Conservation (phyloP, 1,140 invertebrate genomes). For the Diabrotica undecimpunctata region DNA sequence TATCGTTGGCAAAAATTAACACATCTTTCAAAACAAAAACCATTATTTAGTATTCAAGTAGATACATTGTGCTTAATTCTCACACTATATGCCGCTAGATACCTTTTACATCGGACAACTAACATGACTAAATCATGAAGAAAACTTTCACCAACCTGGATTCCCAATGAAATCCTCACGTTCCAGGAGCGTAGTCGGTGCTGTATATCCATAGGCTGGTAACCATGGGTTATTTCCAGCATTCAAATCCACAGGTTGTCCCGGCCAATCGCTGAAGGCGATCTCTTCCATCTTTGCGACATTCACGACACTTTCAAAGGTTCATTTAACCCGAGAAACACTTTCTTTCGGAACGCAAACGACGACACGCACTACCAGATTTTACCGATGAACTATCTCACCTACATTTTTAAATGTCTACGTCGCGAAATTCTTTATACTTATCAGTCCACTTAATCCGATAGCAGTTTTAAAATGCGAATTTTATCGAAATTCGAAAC, state of each 20-base stretch:
- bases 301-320: constrained; percentile 33
- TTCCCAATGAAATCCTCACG: constrained; percentile 58
- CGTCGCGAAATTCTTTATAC: neutral
- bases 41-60: no score
- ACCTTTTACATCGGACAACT: no score
- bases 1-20: no score
- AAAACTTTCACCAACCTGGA: constrained; percentile 48
- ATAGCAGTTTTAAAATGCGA: neutral
- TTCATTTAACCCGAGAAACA: constrained; percentile 15
- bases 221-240: constrained; percentile 60
- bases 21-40: no score
- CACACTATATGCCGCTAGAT: no score
- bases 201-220: constrained; percentile 63
- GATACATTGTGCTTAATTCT: no score
- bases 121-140: no score
- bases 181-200: constrained; percentile 52
- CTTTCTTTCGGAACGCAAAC: neutral
- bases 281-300: constrained; percentile 55
- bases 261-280: constrained; percentile 61
- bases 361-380: neutral
- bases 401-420: neutral
- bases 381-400: neutral
- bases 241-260: constrained; percentile 50
- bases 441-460: neutral
- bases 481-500: constrained; percentile 4